Conservation (phyloP, 2,113 vertebrate genomes). For the Diglossa brunneiventris region DNA sequence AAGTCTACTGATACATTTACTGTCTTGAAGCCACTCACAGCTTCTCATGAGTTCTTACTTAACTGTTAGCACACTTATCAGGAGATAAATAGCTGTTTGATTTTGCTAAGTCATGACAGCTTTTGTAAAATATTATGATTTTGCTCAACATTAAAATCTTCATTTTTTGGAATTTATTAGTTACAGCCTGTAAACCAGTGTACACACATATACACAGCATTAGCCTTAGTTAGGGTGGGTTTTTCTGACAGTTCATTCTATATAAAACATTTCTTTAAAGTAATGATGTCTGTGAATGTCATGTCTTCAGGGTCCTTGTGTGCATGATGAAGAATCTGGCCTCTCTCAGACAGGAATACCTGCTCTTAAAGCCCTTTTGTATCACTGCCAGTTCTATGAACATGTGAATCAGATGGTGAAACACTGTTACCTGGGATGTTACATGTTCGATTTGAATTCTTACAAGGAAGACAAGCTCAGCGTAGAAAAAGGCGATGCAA, state of each 20-base stretch:
- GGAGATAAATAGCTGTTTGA: background rate
- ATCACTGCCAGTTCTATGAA: conserved; percentile 90
- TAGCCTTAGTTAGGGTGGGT: accelerated
- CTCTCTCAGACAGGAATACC: conserved; percentile 85
- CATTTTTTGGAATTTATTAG: background rate
- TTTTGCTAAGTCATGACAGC: background rate
- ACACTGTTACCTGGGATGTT: conserved; percentile 80
- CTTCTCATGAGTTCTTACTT: background rate
- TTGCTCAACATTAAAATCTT: background rate
- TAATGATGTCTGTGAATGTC: background rate
- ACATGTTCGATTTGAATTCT: conserved; percentile 75
- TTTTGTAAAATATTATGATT: background rate
- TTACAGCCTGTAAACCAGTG: background rate
- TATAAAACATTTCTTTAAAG: background rate
- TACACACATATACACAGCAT: background rate
- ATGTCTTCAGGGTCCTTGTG: conserved; percentile 84
- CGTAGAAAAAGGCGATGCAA: background rate
- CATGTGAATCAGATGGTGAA: conserved; percentile 81
- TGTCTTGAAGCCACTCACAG: background rate
- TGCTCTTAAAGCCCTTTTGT: conserved; percentile 86
- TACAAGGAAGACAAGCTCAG: background rate
- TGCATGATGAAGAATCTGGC: conserved; percentile 90
- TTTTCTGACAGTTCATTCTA: background rate
- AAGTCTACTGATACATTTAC: background rate
- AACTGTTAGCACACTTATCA: background rate